These are phyloP conservation scores for Drosophila trichaetosa DNA, from an alignment of 2,888 invertebrate genomes.

Conservation along the genomic window DNA sequence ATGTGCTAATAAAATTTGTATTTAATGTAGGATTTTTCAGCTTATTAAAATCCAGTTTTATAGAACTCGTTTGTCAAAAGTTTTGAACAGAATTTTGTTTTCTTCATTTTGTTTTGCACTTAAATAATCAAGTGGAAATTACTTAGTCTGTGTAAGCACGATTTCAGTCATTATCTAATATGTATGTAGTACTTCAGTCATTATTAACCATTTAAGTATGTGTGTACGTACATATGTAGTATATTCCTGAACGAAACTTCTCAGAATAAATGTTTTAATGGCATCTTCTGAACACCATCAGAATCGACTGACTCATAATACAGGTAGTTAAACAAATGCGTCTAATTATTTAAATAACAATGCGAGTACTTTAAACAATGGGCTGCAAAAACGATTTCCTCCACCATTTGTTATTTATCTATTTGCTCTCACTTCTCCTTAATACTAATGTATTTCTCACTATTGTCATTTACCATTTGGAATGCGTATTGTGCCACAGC, in stretches of 20 bases:
- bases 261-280: slow-evolving; percentile 4
- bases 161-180: slow-evolving; percentile 10
- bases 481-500: slow-evolving; percentile 28
- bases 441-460: slow-evolving; percentile 37
- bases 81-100: slow-evolving; percentile 12
- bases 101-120: neutral
- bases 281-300: neutral
- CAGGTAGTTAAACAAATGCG: slow-evolving; percentile 34
- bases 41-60: slow-evolving; percentile 19
- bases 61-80: slow-evolving; percentile 47
- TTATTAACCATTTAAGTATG: neutral
- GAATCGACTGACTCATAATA: slow-evolving; percentile 1
- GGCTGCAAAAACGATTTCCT: slow-evolving; percentile 32
- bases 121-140: neutral
- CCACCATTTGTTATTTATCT: slow-evolving; percentile 32
- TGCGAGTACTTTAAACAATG: slow-evolving; percentile 49
- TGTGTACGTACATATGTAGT: neutral
- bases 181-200: neutral
- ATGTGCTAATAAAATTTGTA: slow-evolving; percentile 38
- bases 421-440: slow-evolving; percentile 32
- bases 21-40: neutral
- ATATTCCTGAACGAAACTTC: slow-evolving; percentile 1
- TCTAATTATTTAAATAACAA: slow-evolving; percentile 54
- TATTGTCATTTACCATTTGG: slow-evolving; percentile 49
- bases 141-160: neutral